Base-by-base conservation (phyloP, 1,140 invertebrate genomes). In the Palaemon carinicauda region DNA sequence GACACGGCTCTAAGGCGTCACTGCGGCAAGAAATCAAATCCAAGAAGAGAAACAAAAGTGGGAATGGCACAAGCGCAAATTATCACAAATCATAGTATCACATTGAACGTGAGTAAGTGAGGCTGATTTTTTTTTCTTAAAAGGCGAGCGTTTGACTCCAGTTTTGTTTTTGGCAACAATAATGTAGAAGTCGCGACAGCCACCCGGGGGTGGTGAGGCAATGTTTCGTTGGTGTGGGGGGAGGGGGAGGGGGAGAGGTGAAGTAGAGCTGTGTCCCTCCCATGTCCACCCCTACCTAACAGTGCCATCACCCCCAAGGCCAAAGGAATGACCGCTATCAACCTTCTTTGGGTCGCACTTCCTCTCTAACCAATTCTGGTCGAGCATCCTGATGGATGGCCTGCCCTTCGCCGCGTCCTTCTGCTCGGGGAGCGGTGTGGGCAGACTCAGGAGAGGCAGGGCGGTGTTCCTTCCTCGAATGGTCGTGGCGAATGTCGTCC, bases 281-380 rank as follows among this genome's bases (percentile, higher is more conserved):
- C 41, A 12, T 41, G 7, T 41, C 41, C n/a, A n/a, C n/a, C n/a
- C n/a, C 41, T 41, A 5, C 41, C 41, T 41, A 41, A 41, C 41
- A 41, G 41, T 41, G 41, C 41, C 41, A 41, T 41, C 41, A 41
- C 7, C 41, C 41, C 41, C 41, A 41, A 12, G 41, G 41, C 41
- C 41, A 5, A 5, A 41, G 5, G 12, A 41, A 41, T 12, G 41
- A 41, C 41, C 41, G 41, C 65, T 69, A 86, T 86, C 84, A 86
- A 86, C 84, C 84, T 10, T 86, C 84, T 69, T 86, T 80, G 33
- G 78, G 54, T 60, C 77, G 84, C 60, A n/a, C 50, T 19, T 86
- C 84, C 24, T 86, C 84, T 10, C 83, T 75, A 9, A 33, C 74
- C 24, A 69, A n/a, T 50, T 86, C 84, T 51, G 83, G n/a, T n/a